phyloP scores from a whole-genome alignment of 2,113 vertebrate genomes.

The Spermophilus dauricus region DNA sequence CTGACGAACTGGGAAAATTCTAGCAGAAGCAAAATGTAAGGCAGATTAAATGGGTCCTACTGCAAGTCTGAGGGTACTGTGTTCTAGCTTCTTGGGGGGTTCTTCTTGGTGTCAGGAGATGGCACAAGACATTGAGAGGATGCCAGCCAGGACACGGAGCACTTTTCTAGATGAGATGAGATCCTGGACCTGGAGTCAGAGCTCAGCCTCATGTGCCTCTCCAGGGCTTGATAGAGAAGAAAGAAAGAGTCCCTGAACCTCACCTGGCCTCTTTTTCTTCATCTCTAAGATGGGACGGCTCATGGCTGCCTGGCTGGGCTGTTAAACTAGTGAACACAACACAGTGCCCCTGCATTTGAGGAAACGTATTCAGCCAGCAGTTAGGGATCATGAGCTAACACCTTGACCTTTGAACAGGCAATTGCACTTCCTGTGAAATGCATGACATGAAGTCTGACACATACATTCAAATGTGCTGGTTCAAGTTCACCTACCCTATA shows the following conservation, averaged over 20 bases:
- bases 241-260: neutral
- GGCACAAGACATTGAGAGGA: neutral
- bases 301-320: neutral
- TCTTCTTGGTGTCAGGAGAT: slow-evolving; percentile 8
- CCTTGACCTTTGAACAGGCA: neutral
- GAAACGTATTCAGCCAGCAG: neutral
- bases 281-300: neutral
- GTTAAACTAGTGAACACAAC: fast-evolving
- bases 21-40: slow-evolving; percentile 38
- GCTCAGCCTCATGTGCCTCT: neutral
- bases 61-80: neutral
- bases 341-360: fast-evolving
- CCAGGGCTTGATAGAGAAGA: neutral
- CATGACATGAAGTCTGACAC: neutral
- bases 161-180: neutral
- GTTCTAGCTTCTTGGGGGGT: neutral
- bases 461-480: neutral
- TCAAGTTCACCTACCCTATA: neutral
- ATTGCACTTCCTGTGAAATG: neutral
- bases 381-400: neutral
- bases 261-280: neutral
- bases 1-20: slow-evolving; percentile 71
- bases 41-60: slow-evolving; percentile 32
- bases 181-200: neutral
- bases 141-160: neutral